Evolutionary conservation across 2,888 invertebrate genomes (phyloP).

Genomic region (Aspidiotus rigidus): DNA sequence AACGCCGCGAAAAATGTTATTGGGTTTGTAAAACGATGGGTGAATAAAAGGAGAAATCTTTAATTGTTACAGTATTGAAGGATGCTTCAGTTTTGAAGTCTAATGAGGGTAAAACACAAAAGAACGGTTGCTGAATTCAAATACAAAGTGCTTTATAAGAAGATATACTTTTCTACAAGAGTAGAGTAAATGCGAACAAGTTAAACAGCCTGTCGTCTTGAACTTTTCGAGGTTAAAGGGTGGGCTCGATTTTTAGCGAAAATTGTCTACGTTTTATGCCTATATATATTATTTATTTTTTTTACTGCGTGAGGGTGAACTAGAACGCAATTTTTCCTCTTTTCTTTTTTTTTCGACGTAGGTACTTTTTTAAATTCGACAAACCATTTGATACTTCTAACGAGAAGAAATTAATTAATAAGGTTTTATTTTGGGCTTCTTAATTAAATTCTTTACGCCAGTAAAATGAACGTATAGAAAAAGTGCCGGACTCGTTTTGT

Average conservation of each 20-base stretch:
- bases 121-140: slow-evolving; percentile 32
- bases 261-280: slow-evolving; percentile 27
- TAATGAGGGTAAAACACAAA: slow-evolving; percentile 33
- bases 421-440: slow-evolving; percentile 29
- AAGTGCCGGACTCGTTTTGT: neutral
- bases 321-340: slow-evolving; percentile 22
- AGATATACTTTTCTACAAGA: neutral
- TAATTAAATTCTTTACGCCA: slow-evolving; percentile 29
- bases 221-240: slow-evolving; percentile 31
- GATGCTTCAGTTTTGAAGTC: slow-evolving; percentile 32
- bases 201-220: slow-evolving; percentile 32
- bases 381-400: neutral
- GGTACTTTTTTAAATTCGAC: neutral
- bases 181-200: neutral
- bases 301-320: slow-evolving; percentile 26
- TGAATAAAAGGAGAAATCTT: slow-evolving; percentile 24
- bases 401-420: slow-evolving; percentile 31
- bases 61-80: slow-evolving; percentile 32
- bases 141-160: slow-evolving; percentile 17
- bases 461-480: too few species aligned
- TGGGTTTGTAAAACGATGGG: slow-evolving; percentile 6
- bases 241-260: slow-evolving; percentile 30
- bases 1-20: neutral
- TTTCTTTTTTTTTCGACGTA: slow-evolving; percentile 23
- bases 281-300: neutral